phyloP scores from a whole-genome alignment of 2,113 vertebrate species.

The Himantopus leucocephalus region DNA sequence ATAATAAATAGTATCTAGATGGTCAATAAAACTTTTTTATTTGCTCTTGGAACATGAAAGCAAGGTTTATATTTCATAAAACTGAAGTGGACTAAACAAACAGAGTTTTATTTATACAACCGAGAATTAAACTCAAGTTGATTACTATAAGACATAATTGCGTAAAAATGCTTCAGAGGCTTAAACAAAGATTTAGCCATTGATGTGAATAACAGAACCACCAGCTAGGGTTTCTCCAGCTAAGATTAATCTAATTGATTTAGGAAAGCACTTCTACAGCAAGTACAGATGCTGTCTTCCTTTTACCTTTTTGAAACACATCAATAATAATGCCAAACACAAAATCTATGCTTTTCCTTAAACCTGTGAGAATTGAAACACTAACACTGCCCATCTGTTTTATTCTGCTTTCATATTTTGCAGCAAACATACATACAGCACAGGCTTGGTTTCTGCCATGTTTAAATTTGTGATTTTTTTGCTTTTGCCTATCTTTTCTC shows the following conservation, averaged over 20 bases:
- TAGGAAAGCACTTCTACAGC: not conserved
- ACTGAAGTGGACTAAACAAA: not conserved
- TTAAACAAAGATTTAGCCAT: not conserved
- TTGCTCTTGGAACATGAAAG: not conserved
- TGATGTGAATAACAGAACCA: not conserved
- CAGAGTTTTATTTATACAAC: not conserved
- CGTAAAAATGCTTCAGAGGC: not conserved
- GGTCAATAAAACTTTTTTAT: not conserved
- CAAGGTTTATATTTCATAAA: not conserved
- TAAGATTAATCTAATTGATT: not conserved
- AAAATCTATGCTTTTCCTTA: not conserved
- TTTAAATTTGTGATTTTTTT: not conserved
- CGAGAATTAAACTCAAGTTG: not conserved
- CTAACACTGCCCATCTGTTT: not conserved
- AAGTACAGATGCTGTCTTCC: not conserved
- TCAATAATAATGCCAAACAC: not conserved
- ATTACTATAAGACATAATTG: not conserved
- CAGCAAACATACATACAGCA: not conserved
- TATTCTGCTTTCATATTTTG: not conserved
- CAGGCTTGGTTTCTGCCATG: not conserved
- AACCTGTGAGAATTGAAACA: not conserved
- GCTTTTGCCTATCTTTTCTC: not conserved
- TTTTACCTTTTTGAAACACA: not conserved
- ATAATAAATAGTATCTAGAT: not conserved
- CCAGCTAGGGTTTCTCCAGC: not conserved